Evolutionary conservation across 2,113 vertebrate species (phyloP).

Genomic region (Oncorhynchus kisutch): DNA sequence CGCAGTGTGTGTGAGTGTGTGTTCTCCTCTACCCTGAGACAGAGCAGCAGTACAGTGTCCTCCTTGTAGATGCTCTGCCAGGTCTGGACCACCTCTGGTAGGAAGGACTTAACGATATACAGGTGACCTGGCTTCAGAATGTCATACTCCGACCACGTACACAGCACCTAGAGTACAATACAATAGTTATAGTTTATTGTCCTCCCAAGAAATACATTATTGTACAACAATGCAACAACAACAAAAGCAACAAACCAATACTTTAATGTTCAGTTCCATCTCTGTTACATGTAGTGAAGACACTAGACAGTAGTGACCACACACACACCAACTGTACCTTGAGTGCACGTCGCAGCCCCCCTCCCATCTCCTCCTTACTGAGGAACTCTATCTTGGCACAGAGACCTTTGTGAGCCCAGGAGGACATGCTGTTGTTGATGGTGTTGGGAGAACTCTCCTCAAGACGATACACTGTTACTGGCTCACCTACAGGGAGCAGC

Average conservation of each 20-base stretch:
- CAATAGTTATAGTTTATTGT: too few relatives aligned
- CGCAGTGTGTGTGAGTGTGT: not conserved
- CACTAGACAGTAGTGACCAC: too few relatives aligned
- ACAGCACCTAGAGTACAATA: constrained; percentile 85
- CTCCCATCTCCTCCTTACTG: constrained; percentile 98
- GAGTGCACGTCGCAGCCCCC: constrained; percentile 90
- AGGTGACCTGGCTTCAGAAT: constrained; percentile 94
- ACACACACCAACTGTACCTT: constrained; percentile 61
- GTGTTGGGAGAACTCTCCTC: constrained; percentile 97
- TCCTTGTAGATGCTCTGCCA: constrained; percentile 98
- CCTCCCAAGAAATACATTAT: too few relatives aligned
- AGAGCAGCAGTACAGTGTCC: constrained; percentile 95
- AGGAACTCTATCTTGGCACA: constrained; percentile 98
- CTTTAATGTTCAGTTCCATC: too few relatives aligned
- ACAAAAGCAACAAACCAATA: too few relatives aligned
- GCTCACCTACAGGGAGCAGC: constrained; percentile 79
- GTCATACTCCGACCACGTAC: constrained; percentile 96
- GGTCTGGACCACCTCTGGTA: constrained; percentile 93
- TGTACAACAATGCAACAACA: too few relatives aligned
- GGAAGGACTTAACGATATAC: constrained; percentile 98
- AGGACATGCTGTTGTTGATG: constrained; percentile 99
- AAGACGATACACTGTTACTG: constrained; percentile 94
- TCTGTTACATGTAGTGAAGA: too few relatives aligned
- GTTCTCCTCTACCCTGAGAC: constrained; percentile 93
- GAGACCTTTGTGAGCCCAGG: constrained; percentile 95